A percentile compares a stretch with the other conserved stretches of the same genome.
Evolutionary conservation across 2,888 invertebrate genomes (phyloP).

Genomic region (Melanchra persicariae): DNA sequence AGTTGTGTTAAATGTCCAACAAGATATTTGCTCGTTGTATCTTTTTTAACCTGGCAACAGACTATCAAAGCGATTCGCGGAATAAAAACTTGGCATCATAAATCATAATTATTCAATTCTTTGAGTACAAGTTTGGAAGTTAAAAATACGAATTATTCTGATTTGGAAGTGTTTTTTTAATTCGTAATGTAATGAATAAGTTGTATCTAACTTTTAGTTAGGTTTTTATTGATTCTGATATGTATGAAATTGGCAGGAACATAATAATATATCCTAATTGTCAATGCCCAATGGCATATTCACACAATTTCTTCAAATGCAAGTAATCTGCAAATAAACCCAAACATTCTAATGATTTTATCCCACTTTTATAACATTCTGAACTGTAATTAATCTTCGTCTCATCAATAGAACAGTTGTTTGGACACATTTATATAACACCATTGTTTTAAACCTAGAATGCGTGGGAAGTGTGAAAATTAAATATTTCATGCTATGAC

Average conservation of each 20-base stretch:
- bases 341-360: background rate
- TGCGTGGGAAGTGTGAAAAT: slow-evolving; percentile 58
- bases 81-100: slow-evolving; percentile 20
- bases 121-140: slow-evolving; percentile 6
- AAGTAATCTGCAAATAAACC: background rate
- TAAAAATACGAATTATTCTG: background rate
- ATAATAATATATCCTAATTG: background rate
- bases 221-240: too few relatives aligned
- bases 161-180: background rate
- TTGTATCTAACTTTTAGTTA: background rate
- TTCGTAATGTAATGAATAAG: background rate
- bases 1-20: slow-evolving; percentile 22
- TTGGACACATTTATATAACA: slow-evolving; percentile 18
- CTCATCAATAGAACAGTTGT: slow-evolving; percentile 2
- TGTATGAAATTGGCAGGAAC: too few relatives aligned
- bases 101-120: slow-evolving; percentile 4
- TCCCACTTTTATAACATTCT: background rate
- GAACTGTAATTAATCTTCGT: background rate
- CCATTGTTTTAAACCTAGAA: slow-evolving; percentile 35
- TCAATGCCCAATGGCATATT: background rate
- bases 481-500: slow-evolving; percentile 50
- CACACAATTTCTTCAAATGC: background rate
- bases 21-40: slow-evolving; percentile 41
- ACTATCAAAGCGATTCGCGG: background rate
- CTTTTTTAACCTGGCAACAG: slow-evolving; percentile 33